Base-by-base conservation (phyloP, 2,797 vertebrate species). In the Gymnoscopelus microlampas region DNA sequence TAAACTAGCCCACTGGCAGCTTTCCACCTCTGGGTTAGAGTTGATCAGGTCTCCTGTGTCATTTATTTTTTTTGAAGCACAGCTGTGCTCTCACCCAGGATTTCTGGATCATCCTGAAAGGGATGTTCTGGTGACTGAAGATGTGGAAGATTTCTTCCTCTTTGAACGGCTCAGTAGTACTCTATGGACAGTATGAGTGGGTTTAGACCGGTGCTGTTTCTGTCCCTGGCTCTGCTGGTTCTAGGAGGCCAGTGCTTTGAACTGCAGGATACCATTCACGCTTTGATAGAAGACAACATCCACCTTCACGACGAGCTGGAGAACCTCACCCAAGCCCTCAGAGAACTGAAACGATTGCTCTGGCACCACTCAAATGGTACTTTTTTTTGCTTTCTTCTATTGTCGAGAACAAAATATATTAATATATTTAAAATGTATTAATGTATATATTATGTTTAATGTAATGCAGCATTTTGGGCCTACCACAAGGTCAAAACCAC, bases 251-350 rank as follows among this genome's bases (percentile, higher is more conserved):
- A 0, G 32, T 79, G 83, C 66, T 96, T 95, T 68, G 94, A 95
- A 50, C 90, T 96, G 0, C 94, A 95, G 85, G 94, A 96, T 53
- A 94, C 94, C 0, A 95, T 95, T 76, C 92, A 94, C 12, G 76
- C 88, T 0, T 86, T 95, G 68, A 94, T 95, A 13, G 92, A 94
- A 55, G 95, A 96, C 84, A 96, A 96, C 73, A 90, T 93, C 66
- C 92, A 91, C 61, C 93, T 96, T 4, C 95, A 95, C 2, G 93
- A 94, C 83, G 93, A 91, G 79, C 88, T 95, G 78, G 93, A 95
- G 82, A 95, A 95, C 80, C 92, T 96, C 73, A 95, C 93, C 0
- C 86, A 93, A 50, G 91, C 94, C 62, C 90, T 95, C 50, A 85
- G 92, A 54, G 91, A 95, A 66, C 89, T 95, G 60, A 91, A 92